Conservation (phyloP, 2,888 invertebrate species). For the Clitarchus hookeri region DNA sequence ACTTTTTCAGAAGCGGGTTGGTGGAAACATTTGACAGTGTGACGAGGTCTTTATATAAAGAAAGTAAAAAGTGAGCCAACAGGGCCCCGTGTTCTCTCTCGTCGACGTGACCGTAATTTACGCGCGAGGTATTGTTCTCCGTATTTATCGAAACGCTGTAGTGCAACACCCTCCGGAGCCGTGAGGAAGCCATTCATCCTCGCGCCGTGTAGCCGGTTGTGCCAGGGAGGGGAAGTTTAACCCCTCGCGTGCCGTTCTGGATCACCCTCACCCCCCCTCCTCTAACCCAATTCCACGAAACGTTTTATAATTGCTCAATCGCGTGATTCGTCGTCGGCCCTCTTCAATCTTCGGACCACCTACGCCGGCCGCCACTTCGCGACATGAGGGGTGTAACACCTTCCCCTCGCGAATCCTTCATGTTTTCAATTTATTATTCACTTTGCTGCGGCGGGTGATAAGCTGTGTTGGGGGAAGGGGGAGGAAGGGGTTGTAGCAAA, state of each 20-base stretch:
- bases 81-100: too few relatives aligned
- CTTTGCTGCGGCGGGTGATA: neutral
- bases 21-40: too few relatives aligned
- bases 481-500: neutral
- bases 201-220: neutral
- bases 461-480: neutral
- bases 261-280: too few relatives aligned
- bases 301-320: constrained; percentile 11
- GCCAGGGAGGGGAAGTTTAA: neutral
- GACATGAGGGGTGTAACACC: neutral
- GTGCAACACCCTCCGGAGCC: too few relatives aligned
- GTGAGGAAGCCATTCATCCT: neutral
- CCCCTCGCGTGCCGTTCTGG: neutral
- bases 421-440: constrained; percentile 14
- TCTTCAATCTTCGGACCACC: neutral
- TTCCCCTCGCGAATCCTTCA: neutral
- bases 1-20: too few relatives aligned
- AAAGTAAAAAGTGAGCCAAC: too few relatives aligned
- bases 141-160: too few relatives aligned
- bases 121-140: too few relatives aligned
- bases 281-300: neutral
- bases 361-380: neutral
- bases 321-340: neutral
- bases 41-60: too few relatives aligned
- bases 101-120: too few relatives aligned